Evolutionary conservation across 2,797 vertebrate species (phyloP).

Genomic region (Danio aesculapii): DNA sequence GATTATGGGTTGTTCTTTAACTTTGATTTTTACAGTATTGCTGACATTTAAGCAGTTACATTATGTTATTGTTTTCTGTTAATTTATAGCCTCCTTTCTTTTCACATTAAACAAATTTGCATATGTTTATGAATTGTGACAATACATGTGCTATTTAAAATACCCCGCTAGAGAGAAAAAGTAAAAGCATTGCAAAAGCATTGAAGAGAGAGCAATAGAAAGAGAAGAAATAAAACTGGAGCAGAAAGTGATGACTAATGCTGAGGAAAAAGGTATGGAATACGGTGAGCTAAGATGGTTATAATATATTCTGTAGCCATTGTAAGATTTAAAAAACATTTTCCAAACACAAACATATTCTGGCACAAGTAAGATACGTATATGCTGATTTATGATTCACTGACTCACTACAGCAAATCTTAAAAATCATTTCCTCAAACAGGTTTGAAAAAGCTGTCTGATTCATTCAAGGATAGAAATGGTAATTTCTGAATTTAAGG

Average conservation of each 20-base stretch:
- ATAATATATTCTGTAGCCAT: neutral
- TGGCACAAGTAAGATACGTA: neutral
- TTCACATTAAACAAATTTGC: neutral
- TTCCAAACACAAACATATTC: neutral
- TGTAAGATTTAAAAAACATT: neutral
- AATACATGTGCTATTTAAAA: constrained; percentile 9
- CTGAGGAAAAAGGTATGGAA: neutral
- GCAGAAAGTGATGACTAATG: constrained; percentile 4
- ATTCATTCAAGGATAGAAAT: constrained; percentile 22
- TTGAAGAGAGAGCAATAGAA: neutral
- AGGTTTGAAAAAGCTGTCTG: constrained; percentile 1
- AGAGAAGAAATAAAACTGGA: constrained; percentile 12
- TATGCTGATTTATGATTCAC: neutral
- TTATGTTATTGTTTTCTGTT: neutral
- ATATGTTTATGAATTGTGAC: neutral
- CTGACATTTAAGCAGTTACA: neutral
- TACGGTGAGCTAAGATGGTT: neutral
- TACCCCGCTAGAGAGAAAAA: constrained; percentile 3
- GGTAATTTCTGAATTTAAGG: constrained; percentile 34
- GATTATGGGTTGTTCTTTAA: too few species aligned
- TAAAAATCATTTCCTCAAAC: neutral
- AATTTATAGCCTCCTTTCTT: neutral
- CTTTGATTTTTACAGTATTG: neutral
- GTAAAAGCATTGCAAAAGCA: neutral
- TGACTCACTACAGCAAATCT: neutral